These are phyloP conservation scores for Echinarachnius parma DNA, from an alignment of 53 echinoderm and acorn worm genomes.

Conservation along the genomic window DNA sequence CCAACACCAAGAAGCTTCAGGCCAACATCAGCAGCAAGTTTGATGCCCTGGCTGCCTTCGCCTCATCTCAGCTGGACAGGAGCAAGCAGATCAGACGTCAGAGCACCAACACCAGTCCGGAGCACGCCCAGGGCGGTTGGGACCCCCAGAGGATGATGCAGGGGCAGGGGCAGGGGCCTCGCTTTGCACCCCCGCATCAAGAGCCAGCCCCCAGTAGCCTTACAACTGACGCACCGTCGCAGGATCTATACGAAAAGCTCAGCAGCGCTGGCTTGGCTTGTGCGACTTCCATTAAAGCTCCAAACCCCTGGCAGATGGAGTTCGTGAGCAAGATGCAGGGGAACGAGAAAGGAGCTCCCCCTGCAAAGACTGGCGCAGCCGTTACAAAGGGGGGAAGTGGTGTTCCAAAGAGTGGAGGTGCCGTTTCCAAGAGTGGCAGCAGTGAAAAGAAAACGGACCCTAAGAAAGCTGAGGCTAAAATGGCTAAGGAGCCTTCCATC, in stretches of 20 bases:
- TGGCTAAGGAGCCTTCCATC: constrained; percentile 33
- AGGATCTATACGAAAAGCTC: constrained; percentile 21
- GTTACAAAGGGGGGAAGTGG: too few species aligned
- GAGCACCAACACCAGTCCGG: constrained; percentile 72
- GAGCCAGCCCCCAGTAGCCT: constrained; percentile 14
- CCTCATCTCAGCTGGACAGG: constrained; percentile 79
- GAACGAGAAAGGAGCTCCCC: not conserved
- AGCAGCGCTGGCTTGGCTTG: constrained; percentile 38
- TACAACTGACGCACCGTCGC: not conserved
- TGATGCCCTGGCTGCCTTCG: constrained; percentile 92
- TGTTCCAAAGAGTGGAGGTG: too few species aligned
- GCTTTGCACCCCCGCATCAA: constrained; percentile 27
- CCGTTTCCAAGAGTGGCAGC: constrained; percentile 22
- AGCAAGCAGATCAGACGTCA: constrained; percentile 78
- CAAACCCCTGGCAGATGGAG: constrained; percentile 46
- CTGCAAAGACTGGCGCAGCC: constrained; percentile 7
- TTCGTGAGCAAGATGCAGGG: constrained; percentile 20
- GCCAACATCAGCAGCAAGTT: constrained; percentile 95
- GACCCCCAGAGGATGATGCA: not conserved
- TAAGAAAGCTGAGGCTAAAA: constrained; percentile 5
- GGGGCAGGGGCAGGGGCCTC: not conserved
- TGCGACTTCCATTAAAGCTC: constrained; percentile 17
- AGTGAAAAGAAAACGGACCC: too few species aligned
- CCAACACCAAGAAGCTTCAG: constrained; percentile 90
- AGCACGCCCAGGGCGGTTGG: constrained; percentile 42